Evolutionary conservation across 2,113 vertebrate genomes (phyloP).

Genomic region (Hucho hucho): DNA sequence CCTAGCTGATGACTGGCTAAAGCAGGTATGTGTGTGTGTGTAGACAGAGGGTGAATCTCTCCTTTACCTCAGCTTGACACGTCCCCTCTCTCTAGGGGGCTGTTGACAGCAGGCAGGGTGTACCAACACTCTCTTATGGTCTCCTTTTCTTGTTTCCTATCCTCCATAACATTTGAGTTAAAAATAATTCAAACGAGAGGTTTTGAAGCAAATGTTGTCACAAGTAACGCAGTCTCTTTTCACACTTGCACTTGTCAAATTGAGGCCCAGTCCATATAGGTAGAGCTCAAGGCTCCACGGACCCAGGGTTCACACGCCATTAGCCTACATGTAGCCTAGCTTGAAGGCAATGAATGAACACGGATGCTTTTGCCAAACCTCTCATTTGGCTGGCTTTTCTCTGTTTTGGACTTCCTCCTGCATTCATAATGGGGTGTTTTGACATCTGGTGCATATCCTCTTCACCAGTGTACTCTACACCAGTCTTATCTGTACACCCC

Average conservation of each 20-base stretch:
- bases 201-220: too few species aligned
- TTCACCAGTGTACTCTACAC: not conserved
- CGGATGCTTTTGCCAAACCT: too few species aligned
- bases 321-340: too few species aligned
- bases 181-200: too few species aligned
- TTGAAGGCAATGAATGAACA: too few species aligned
- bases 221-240: too few species aligned
- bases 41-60: conserved; percentile 18
- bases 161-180: not conserved
- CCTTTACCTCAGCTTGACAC: not conserved
- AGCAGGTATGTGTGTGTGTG: conserved; percentile 50
- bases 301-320: too few species aligned
- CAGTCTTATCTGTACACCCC: not conserved
- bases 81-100: not conserved
- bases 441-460: not conserved
- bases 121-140: not conserved
- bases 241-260: too few species aligned
- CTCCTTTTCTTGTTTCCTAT: not conserved
- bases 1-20: conserved; percentile 31
- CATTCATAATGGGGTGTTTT: not conserved
- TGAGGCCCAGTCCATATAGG: too few species aligned
- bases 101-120: too few species aligned
- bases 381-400: not conserved
- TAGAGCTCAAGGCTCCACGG: too few species aligned
- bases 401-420: not conserved